These are phyloP conservation scores for Struthio camelus DNA, from an alignment of 2,113 vertebrate species.

Conservation along the genomic window DNA sequence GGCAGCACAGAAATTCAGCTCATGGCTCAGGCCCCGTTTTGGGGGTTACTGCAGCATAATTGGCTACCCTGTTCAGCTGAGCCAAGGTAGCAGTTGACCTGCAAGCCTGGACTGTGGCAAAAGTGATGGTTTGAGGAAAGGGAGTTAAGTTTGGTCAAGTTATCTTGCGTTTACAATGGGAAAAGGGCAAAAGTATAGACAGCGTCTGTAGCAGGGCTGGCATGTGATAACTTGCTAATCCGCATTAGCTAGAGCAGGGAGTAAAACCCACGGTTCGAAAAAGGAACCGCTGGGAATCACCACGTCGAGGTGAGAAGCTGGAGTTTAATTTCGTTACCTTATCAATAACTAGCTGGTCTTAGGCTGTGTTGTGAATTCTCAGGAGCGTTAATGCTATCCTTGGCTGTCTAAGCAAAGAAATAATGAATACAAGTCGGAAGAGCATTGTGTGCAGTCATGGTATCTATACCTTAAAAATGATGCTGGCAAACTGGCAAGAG, in stretches of 20 bases:
- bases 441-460: conserved; percentile 10
- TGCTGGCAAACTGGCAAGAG: conserved; percentile 32
- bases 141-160: rapidly evolving
- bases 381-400: conserved; percentile 26
- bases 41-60: neutral
- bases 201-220: neutral
- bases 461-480: conserved; percentile 49
- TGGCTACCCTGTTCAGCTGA: neutral
- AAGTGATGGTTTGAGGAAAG: neutral
- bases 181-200: neutral
- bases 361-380: conserved; percentile 7
- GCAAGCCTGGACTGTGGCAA: rapidly evolving
- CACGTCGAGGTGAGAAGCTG: conserved; percentile 22
- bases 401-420: conserved; percentile 36
- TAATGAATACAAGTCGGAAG: conserved; percentile 24
- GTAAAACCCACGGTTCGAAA: neutral
- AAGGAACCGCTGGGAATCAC: neutral
- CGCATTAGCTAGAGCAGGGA: neutral
- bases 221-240: conserved; percentile 2
- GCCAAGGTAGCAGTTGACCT: neutral
- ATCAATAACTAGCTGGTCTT: conserved; percentile 41
- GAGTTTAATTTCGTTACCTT: conserved; percentile 65
- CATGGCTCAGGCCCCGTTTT: neutral
- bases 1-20: rapidly evolving
- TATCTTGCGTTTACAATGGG: rapidly evolving